Percentiles rank a stretch among this genome's conserved stretches.
Evolutionary conservation across 30 jellyfish, hydroid and myxozoan genomes (phyloP).

Genomic region (Rhopilema esculentum): DNA sequence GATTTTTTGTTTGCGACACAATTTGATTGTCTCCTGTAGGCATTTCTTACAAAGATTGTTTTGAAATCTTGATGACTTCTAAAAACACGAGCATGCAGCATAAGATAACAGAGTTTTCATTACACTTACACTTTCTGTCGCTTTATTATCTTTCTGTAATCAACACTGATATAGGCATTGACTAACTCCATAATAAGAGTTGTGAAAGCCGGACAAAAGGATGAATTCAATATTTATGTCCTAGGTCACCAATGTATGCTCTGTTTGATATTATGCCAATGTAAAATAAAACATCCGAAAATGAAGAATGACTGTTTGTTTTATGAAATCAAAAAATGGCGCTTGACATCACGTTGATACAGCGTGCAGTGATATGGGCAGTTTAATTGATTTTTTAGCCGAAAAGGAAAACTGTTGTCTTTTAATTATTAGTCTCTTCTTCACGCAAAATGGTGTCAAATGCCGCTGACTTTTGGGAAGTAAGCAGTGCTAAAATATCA

Average conservation of each 20-base stretch:
- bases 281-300: constrained; percentile 21
- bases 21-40: not conserved
- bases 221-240: constrained; percentile 25
- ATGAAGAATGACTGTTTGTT: constrained; percentile 21
- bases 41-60: not conserved
- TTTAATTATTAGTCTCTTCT: not conserved
- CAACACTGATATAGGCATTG: constrained; percentile 17
- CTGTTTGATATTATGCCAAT: constrained; percentile 43
- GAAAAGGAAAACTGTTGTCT: not conserved
- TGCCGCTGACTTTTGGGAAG: not conserved
- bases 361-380: not conserved
- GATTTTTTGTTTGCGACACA: not conserved
- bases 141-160: not conserved
- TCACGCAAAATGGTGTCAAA: not conserved
- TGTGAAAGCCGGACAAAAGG: constrained; percentile 6
- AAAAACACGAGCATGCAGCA: not conserved
- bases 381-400: not conserved
- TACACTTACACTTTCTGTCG: not conserved
- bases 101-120: not conserved
- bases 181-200: constrained; percentile 3
- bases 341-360: constrained; percentile 13
- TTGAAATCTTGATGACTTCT: not conserved
- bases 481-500: not conserved
- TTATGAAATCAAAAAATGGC: not conserved
- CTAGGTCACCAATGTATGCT: not conserved